Evolutionary conservation across 2,113 vertebrate species (phyloP).

Genomic region (Crotalus viridis): DNA sequence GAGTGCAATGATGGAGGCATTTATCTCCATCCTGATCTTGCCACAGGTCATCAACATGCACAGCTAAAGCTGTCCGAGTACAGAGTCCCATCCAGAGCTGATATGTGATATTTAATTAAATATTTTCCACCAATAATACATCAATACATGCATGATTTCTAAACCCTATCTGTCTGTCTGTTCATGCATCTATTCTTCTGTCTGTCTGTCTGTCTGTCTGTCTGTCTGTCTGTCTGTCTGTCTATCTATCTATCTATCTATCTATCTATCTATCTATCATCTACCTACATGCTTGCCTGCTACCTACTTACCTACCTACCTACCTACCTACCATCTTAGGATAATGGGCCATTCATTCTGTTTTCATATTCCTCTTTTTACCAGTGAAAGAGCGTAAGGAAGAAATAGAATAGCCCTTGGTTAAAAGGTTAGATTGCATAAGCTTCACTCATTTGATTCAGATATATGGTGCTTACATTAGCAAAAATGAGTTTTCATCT

Average conservation of each 20-base stretch:
- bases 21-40: neutral
- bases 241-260: neutral
- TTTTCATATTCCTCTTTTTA: conserved; percentile 9
- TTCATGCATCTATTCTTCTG: neutral
- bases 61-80: neutral
- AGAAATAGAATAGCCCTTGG: neutral
- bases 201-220: neutral
- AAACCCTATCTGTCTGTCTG: neutral
- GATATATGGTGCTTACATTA: conserved; percentile 35
- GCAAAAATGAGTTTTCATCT: conserved; percentile 43
- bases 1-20: neutral
- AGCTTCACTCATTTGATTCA: conserved; percentile 42
- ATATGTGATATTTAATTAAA: neutral
- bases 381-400: conserved; percentile 4
- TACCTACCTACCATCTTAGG: neutral
- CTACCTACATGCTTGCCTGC: neutral
- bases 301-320: neutral
- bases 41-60: neutral
- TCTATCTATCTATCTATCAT: neutral
- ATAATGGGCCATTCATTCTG: neutral
- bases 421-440: conserved; percentile 22
- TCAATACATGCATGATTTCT: neutral
- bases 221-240: neutral
- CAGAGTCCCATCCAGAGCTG: neutral
- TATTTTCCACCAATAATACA: conserved; percentile 11